Percentiles rank a stretch among this genome's conserved stretches.
Evolutionary conservation across 2,797 vertebrate genomes (phyloP).

Genomic region (Molossus alvarezi): DNA sequence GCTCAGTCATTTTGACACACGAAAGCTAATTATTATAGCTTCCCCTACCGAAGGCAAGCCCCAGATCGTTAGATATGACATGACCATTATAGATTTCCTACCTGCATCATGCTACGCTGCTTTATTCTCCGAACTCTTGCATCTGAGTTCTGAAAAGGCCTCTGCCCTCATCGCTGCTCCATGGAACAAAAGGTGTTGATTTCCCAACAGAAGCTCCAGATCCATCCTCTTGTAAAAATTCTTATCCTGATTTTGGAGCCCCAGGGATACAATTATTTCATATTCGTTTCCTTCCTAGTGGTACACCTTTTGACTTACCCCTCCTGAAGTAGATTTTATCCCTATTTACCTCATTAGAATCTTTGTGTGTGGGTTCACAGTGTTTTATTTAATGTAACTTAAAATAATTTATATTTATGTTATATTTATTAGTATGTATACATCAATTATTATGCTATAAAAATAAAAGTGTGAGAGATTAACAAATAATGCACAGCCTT

Average conservation of each 20-base stretch:
- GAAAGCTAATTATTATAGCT: not conserved
- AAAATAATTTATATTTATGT: not conserved
- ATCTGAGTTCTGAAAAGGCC: not conserved
- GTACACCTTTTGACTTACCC: not conserved
- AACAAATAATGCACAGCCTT: not conserved
- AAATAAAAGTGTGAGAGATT: not conserved
- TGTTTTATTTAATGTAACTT: not conserved
- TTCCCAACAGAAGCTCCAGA: not conserved
- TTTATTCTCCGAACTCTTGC: not conserved
- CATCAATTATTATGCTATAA: not conserved
- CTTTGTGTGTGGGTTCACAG: not conserved
- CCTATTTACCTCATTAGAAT: not conserved
- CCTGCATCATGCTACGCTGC: no score
- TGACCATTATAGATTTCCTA: not conserved
- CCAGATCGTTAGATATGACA: no score
- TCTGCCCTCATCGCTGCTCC: not conserved
- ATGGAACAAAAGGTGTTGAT: not conserved
- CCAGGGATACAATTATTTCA: not conserved
- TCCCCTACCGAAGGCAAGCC: not conserved
- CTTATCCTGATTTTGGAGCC: not conserved
- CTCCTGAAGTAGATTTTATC: not conserved
- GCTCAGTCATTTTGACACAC: not conserved
- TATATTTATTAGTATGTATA: not conserved
- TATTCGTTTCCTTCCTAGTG: not conserved
- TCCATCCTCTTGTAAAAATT: not conserved